phyloP scores from a whole-genome alignment of 53 echinoderm and acorn worm species.

The Zoroaster sp. region DNA sequence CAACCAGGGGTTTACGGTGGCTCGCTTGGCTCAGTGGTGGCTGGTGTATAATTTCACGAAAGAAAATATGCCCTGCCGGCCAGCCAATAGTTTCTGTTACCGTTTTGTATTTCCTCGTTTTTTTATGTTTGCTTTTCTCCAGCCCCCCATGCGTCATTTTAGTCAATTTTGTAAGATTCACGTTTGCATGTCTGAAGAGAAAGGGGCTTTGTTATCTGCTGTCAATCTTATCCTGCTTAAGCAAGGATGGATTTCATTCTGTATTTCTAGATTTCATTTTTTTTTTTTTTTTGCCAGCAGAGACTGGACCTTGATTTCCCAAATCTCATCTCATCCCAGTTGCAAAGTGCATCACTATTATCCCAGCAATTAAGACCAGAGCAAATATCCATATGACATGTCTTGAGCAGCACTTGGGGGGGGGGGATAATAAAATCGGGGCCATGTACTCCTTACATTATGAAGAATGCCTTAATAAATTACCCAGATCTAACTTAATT shows the following conservation, averaged over 20 bases:
- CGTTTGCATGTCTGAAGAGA: background rate
- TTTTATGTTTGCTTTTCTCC: background rate
- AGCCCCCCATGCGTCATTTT: background rate
- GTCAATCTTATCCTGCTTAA: background rate
- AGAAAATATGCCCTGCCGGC: constrained; percentile 21
- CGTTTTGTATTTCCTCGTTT: background rate
- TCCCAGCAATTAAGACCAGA: no score
- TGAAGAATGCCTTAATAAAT: no score
- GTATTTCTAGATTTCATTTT: no score
- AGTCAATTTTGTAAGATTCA: constrained; percentile 2
- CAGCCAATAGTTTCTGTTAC: constrained; percentile 10
- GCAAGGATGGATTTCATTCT: background rate
- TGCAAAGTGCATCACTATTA: no score
- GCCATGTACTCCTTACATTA: no score
- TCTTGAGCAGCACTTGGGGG: no score
- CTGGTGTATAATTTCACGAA: background rate
- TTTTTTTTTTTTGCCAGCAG: no score
- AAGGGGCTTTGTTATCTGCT: background rate
- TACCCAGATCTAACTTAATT: no score
- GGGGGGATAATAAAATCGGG: no score
- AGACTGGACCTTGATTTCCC: no score
- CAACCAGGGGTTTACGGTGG: background rate
- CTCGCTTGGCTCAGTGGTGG: background rate
- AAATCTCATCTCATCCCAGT: no score
- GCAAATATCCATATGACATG: no score